phyloP scores from a whole-genome alignment of 1,140 invertebrate species.

The Grapholita molesta region DNA sequence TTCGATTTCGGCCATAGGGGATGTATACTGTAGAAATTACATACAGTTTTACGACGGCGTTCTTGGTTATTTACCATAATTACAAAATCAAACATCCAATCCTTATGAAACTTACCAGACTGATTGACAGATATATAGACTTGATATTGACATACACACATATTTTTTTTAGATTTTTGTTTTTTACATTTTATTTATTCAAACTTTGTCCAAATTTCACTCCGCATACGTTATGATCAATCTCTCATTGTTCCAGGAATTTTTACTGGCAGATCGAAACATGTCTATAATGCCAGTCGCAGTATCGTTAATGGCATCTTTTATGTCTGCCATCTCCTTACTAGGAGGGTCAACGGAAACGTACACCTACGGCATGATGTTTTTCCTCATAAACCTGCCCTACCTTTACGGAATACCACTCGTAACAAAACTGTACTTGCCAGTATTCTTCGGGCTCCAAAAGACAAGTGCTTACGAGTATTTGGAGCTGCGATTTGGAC shows the following conservation, averaged over 20 bases:
- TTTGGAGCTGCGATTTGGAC: conserved; percentile 89
- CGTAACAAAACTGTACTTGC: conserved; percentile 90
- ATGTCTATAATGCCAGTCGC: conserved; percentile 89
- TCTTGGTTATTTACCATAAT: too few relatives aligned
- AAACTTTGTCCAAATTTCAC: neutral
- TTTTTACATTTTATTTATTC: too few relatives aligned
- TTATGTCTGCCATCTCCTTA: conserved; percentile 96
- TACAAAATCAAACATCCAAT: too few relatives aligned
- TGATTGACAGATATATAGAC: too few relatives aligned
- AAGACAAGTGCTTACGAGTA: conserved; percentile 95
- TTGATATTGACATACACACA: too few relatives aligned
- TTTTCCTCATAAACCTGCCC: conserved; percentile 89
- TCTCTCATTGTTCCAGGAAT: conserved; percentile 81
- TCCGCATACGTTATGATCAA: too few relatives aligned
- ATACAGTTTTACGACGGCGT: too few relatives aligned
- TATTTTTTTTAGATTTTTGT: too few relatives aligned
- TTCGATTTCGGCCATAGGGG: too few relatives aligned
- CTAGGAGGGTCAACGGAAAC: conserved; percentile 93
- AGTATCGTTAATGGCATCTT: conserved; percentile 94
- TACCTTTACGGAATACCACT: conserved; percentile 90
- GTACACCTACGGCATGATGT: conserved; percentile 90
- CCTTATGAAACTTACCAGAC: too few relatives aligned
- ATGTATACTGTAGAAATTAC: too few relatives aligned
- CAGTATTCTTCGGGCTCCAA: conserved; percentile 92
- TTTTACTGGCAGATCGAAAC: conserved; percentile 87